phyloP scores from a whole-genome alignment of 1,140 invertebrate species.

The Drosophila orena region DNA sequence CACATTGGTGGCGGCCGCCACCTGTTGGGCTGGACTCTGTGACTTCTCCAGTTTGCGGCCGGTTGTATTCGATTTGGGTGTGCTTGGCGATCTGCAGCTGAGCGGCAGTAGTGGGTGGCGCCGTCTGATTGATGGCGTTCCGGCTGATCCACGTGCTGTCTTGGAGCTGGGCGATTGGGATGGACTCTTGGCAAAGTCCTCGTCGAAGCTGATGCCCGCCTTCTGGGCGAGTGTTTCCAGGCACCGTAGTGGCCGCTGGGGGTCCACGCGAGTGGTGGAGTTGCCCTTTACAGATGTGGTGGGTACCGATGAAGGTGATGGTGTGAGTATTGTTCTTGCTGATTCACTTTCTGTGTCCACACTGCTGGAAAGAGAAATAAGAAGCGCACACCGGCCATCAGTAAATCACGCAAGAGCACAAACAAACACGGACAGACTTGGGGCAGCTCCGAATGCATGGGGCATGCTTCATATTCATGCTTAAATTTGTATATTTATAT shows the following conservation, averaged over 20 bases:
- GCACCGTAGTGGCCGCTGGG: constrained; percentile 86
- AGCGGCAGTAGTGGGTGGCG: constrained; percentile 26
- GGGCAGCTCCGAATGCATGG: constrained; percentile 15
- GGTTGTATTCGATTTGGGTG: constrained; percentile 10
- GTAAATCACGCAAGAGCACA: constrained; percentile 14
- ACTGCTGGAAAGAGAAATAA: constrained; percentile 9
- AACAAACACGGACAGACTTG: constrained; percentile 20
- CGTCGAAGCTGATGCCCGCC: constrained; percentile 87
- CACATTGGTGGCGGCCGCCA: constrained; percentile 75
- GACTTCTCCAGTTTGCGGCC: constrained; percentile 79
- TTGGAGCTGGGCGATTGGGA: constrained; percentile 20
- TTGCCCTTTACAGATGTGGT: not conserved
- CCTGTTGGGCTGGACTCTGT: constrained; percentile 84
- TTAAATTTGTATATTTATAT: not conserved
- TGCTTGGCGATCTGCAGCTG: constrained; percentile 11
- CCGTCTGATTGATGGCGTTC: constrained; percentile 21
- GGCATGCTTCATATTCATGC: constrained; percentile 23
- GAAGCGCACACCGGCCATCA: constrained; percentile 3
- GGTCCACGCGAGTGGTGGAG: constrained; percentile 29
- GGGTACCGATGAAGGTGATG: not conserved
- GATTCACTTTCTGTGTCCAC: constrained; percentile 15
- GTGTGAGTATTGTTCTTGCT: not conserved
- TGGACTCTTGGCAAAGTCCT: constrained; percentile 16
- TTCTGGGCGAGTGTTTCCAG: constrained; percentile 89
- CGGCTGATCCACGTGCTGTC: not conserved